Evolutionary conservation across 2,888 invertebrate species (phyloP), one percentile per base, ranked within the genome.

Genomic region (Euproctis similis): DNA sequence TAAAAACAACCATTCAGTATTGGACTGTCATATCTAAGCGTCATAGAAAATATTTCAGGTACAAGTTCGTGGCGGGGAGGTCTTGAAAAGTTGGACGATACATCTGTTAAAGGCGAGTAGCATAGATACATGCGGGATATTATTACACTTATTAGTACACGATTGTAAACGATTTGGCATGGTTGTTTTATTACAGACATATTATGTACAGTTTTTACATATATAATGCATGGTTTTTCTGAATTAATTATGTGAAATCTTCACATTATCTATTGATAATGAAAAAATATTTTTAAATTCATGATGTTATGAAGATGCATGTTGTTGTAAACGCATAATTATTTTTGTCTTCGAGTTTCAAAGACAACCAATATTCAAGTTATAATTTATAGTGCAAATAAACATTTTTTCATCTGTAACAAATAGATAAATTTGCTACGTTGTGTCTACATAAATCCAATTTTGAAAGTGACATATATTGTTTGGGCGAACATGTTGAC

Each of bases 121-220:
- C 70, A 62, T 53, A 55, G 63, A 62, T 71, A 73, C 72, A 73
- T 71, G 63, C 61, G 61, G 55, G 60, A 64, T 63, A 58, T 72
- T 74, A 72, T 74, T 69, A 61, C 55, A 57, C 59, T 67, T 68
- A 73, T 76, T 72, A 68, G 59, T 50, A 53, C 49, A 52, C 66
- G 60, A 64, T 62, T 67, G 65, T 65, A 44, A 55, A 53, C 58
- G 49, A 57, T 63, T 61, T 51, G 45, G 54, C 55, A 54, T 47
- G 47, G 48, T 57, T 54, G 64, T 66, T 65, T n/a, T 14, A 14
- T 14, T 14, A 6, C 4, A 14, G 14, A 14, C 4, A 14, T 14
- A 6, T 4, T 14, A 14, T 14, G 4, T n/a, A n/a, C n/a, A n/a
- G n/a, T n/a, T n/a, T n/a, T n/a, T n/a, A n/a, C n/a, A n/a, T n/a